Evolutionary conservation across 1,140 invertebrate genomes (phyloP).

Genomic region (Contarinia nasturtii): DNA sequence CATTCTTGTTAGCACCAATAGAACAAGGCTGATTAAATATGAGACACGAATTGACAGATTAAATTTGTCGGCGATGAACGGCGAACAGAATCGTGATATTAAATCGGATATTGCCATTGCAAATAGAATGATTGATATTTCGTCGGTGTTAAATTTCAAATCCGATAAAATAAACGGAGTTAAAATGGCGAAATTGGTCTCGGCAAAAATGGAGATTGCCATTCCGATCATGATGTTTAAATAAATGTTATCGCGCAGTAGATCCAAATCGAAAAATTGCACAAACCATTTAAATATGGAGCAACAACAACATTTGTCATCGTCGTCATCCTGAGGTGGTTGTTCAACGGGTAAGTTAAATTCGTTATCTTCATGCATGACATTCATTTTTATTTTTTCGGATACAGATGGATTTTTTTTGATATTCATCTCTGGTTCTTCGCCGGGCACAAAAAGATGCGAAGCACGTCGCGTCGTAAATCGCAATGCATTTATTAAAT

Average conservation of each 20-base stretch:
- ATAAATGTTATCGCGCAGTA: slow-evolving; percentile 41
- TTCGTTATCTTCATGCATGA: too few species aligned
- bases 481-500: too few species aligned
- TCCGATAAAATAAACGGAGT: slow-evolving; percentile 46
- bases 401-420: too few species aligned
- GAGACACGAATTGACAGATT: slow-evolving; percentile 34
- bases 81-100: slow-evolving; percentile 34
- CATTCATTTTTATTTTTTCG: too few species aligned
- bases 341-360: too few species aligned
- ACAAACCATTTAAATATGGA: slow-evolving; percentile 10
- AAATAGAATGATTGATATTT: slow-evolving; percentile 40
- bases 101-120: slow-evolving; percentile 36
- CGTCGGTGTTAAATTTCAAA: slow-evolving; percentile 29
- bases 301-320: too few species aligned
- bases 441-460: neutral
- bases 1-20: slow-evolving; percentile 36
- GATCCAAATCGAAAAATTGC: slow-evolving; percentile 40
- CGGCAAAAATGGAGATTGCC: slow-evolving; percentile 42
- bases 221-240: slow-evolving; percentile 46
- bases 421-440: neutral
- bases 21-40: slow-evolving; percentile 35
- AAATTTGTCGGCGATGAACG: slow-evolving; percentile 38
- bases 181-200: slow-evolving; percentile 46
- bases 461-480: neutral
- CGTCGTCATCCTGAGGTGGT: too few species aligned